Evolutionary conservation across 1,140 invertebrate genomes (phyloP), one percentile per base, ranked within the genome.

Genomic region (Cydia splendana): DNA sequence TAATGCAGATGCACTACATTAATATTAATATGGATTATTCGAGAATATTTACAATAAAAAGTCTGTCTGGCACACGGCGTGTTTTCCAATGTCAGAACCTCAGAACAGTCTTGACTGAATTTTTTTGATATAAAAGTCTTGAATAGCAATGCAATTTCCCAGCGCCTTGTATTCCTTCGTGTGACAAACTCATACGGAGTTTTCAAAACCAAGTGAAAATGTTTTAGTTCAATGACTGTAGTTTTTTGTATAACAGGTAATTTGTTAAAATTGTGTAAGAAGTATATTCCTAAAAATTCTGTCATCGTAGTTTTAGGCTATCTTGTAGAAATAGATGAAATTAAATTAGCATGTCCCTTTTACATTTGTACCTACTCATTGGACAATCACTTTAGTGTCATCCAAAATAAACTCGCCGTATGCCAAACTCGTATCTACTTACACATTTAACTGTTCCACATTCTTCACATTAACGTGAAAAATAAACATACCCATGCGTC

Each of bases 11-110:
- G 7, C 34, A 10, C 67, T 71, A 71, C 34, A 71, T 71, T 71
- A 18, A 71, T 42, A 69, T 69, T n/a, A n/a, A n/a, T n/a, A 71
- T n/a, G 12, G 15, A 42, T 42, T 71, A 71, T 71, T 71, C 34
- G 15, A 71, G 34, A 71, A 71, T 71, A 71, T 71, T 38, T 71
- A 71, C 67, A 71, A 24, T 62, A 62, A 62, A 24, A 62, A 62
- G 9, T 24, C 3, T 20, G 18, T 24, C 57, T 62, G 20, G 57
- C 57, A 62, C n/a, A 53, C 51, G 51, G 51, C n/a, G 51, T 6
- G 15, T n/a, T 18, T n/a, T 15, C 0, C 7, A 18, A n/a, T n/a
- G 5, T 53, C 15, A 53, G 48, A 53, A 53, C 2, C 0, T 53
- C 15, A 53, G 48, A 53, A 53, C 2, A 51, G 38, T 42, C 2